These are phyloP conservation scores for Odontocerum albicorne DNA, from an alignment of 2,888 invertebrate species.

Conservation along the genomic window DNA sequence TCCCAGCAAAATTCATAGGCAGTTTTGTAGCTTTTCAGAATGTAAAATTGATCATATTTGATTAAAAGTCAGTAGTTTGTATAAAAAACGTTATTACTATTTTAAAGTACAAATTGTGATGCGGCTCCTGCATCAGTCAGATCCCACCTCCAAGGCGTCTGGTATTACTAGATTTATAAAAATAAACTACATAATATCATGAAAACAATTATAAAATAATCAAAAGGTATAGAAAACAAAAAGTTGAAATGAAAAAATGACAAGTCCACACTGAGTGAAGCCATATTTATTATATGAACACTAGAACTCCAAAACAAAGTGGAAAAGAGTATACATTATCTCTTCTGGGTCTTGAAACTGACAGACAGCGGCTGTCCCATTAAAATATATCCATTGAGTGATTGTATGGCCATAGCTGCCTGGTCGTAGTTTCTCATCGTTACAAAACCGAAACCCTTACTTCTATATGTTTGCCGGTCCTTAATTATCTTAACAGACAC, in stretches of 20 bases:
- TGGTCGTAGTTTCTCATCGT: constrained; percentile 60
- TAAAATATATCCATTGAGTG: constrained; percentile 54
- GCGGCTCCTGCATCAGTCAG: constrained; percentile 1
- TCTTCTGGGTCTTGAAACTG: constrained; percentile 60
- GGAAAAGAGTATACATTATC: constrained; percentile 48
- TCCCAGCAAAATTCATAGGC: constrained; percentile 9
- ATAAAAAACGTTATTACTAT: not conserved
- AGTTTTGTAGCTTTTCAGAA: constrained; percentile 17
- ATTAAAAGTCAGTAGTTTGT: too few species aligned
- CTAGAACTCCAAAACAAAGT: constrained; percentile 15
- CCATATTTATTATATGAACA: constrained; percentile 20
- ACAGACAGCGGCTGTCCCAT: constrained; percentile 56
- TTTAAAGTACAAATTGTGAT: constrained; percentile 7
- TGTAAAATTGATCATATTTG: too few species aligned
- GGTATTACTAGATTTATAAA: constrained; percentile 14
- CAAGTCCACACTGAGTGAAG: constrained; percentile 27
- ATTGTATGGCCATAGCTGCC: constrained; percentile 59
- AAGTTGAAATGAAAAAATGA: constrained; percentile 17
- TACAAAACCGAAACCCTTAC: constrained; percentile 59
- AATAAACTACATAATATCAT: constrained; percentile 27
- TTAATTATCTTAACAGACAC: constrained; percentile 59
- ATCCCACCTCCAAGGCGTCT: constrained; percentile 14
- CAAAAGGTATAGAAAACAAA: constrained; percentile 25
- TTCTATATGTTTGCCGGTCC: constrained; percentile 58
- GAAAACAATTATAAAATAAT: constrained; percentile 22